Base-by-base conservation (phyloP, 2,888 invertebrate species). In the Eristalis tenax region DNA sequence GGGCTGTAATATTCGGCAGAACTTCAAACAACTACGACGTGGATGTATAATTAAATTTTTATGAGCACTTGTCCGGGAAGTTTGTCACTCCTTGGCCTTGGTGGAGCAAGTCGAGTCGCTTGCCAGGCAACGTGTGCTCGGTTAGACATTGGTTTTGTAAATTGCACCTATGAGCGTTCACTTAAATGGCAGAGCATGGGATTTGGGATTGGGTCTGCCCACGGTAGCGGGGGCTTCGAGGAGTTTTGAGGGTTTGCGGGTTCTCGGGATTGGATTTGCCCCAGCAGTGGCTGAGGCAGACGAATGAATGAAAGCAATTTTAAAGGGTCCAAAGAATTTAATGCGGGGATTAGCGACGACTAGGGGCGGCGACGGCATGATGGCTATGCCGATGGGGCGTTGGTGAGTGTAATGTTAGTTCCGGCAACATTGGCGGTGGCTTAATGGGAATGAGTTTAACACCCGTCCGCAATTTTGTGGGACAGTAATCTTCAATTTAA, bases 41-140 rank as follows among this genome's bases (percentile, higher is more conserved):
- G 35, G 66, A 75, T 75, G 78, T 65, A 79, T 86, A 83, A 78
- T 86, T 83, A 86, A 86, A 75, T 83, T 78, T 83, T 78, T 79
- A 86, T 78, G 75, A 86, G 83, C 22, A 50, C 57, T 85, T 63
- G 69, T 57, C 69, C 26, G 68, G 32, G 63, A 63, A 26, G 28
- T 65, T 18, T 2, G 23, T 23, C 22, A 26, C 23, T 70, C 23
- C 57, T 40, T 6, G 26, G 15, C 6, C 11, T 1, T 2, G 13
- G n/a, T 1, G 6, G 11, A 15, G 32, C 22, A 61, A 18, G 38
- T n/a, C 32, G 74, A 26, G n/a, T 38, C n/a, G 11, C 0, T 32
- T 32, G 38, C 40, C 26, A 57, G 38, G 32, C 40, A 35, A 83
- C 56, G 61, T 77, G 63, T 86, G 78, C 70, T 77, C 56, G 84